phyloP scores from a whole-genome alignment of 2,888 invertebrate genomes.

The Tetanocera ferruginea region DNA sequence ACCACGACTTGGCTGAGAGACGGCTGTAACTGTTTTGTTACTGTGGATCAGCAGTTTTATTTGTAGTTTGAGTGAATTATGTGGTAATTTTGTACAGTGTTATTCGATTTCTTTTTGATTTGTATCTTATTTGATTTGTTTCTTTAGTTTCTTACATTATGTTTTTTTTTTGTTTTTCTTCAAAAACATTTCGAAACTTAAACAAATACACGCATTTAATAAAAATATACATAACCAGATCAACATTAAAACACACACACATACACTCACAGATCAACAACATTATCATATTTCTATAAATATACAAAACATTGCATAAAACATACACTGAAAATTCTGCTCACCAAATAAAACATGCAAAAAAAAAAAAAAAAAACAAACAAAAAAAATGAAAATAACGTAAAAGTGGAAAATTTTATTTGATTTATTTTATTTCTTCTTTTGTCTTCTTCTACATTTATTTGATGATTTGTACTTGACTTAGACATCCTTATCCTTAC shows the following conservation, averaged over 20 bases:
- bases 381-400: not conserved
- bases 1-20: not conserved
- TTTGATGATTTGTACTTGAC: slow-evolving; percentile 55
- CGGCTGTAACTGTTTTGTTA: not conserved
- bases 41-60: not conserved
- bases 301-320: not conserved
- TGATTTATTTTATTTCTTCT: slow-evolving; percentile 60
- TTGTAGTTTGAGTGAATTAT: slow-evolving; percentile 7
- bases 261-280: not conserved
- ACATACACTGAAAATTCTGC: slow-evolving; percentile 7
- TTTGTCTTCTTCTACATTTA: slow-evolving; percentile 58
- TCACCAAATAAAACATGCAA: slow-evolving; percentile 29
- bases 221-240: slow-evolving; percentile 25
- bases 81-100: not conserved
- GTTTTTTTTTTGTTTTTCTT: slow-evolving; percentile 1
- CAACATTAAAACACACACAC: not conserved
- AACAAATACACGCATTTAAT: slow-evolving; percentile 23
- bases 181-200: not conserved
- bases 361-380: slow-evolving; percentile 8
- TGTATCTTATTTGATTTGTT: not conserved
- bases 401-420: slow-evolving; percentile 52
- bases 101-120: not conserved
- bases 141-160: not conserved
- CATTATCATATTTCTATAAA: not conserved
- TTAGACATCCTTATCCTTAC: slow-evolving; percentile 95